Conservation (phyloP, 2,113 vertebrate genomes). For the Ovibos moschatus region DNA sequence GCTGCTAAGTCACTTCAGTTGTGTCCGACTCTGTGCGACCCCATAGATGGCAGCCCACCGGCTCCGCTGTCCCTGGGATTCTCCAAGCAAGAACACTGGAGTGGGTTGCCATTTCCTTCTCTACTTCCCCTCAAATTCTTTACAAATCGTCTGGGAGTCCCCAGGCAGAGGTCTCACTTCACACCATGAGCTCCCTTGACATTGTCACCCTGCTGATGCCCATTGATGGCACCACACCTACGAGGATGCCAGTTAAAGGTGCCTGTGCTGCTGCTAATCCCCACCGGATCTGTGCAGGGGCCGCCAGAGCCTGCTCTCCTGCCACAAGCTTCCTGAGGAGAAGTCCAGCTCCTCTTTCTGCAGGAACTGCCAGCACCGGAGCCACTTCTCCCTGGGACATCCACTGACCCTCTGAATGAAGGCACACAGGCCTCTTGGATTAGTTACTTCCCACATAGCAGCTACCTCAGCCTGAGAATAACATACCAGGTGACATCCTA, state of each 20-base stretch:
- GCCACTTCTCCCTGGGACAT: rapidly evolving
- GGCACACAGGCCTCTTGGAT: not conserved
- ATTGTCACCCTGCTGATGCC: not conserved
- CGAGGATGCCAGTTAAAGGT: not conserved
- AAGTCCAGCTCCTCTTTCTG: not conserved
- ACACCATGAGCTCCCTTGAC: not conserved
- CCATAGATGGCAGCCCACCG: no score
- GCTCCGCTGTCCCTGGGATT: no score
- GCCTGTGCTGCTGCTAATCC: not conserved
- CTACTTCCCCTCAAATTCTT: not conserved
- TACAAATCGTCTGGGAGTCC: not conserved
- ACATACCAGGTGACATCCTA: not conserved
- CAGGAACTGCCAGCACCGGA: not conserved
- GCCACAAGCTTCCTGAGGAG: not conserved
- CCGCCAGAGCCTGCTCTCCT: not conserved
- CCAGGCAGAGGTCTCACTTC: not conserved
- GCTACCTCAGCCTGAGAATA: not conserved
- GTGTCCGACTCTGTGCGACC: no score
- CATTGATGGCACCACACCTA: not conserved
- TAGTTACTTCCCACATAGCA: not conserved
- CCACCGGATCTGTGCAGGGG: not conserved
- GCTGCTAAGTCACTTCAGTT: no score
- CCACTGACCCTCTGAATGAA: not conserved
- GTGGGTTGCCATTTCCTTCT: no score
- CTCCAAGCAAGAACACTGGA: no score